Evolutionary conservation across 2,888 invertebrate species (phyloP).

Genomic region (Athalia rosae): DNA sequence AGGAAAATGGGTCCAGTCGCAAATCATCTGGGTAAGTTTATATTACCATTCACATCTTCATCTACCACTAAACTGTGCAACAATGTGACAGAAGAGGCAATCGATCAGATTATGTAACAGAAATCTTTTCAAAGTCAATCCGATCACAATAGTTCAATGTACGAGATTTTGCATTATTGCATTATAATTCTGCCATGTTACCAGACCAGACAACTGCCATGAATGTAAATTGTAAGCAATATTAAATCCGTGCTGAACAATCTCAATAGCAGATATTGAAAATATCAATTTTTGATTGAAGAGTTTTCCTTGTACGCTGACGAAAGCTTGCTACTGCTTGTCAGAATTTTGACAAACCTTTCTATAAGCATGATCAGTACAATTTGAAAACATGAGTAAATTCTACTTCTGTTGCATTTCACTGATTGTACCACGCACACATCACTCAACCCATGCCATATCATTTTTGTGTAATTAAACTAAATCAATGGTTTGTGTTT

Average conservation of each 20-base stretch:
- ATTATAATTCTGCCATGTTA: too few species aligned
- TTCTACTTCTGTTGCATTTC: slow-evolving; percentile 36
- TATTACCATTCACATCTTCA: neutral
- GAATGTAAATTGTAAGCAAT: too few species aligned
- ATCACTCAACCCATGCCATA: slow-evolving; percentile 30
- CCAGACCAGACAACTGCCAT: too few species aligned
- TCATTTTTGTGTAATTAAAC: slow-evolving; percentile 10
- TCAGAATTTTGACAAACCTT: neutral
- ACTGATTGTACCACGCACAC: slow-evolving; percentile 28
- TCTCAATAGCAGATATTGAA: too few species aligned
- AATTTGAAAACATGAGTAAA: neutral
- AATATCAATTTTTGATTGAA: neutral
- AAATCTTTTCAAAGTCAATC: too few species aligned
- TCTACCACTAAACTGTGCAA: slow-evolving; percentile 21
- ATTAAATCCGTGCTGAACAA: too few species aligned
- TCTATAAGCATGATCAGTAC: neutral
- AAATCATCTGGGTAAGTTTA: slow-evolving; percentile 76
- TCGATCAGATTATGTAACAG: slow-evolving; percentile 6
- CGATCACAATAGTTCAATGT: too few species aligned
- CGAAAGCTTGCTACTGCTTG: neutral
- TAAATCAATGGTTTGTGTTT: slow-evolving; percentile 25
- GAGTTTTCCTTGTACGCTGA: neutral
- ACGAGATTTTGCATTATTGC: too few species aligned
- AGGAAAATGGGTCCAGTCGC: slow-evolving; percentile 79
- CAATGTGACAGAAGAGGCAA: slow-evolving; percentile 39